Evolutionary conservation across 2,113 vertebrate genomes (phyloP).

Genomic region (Spea bombifrons): DNA sequence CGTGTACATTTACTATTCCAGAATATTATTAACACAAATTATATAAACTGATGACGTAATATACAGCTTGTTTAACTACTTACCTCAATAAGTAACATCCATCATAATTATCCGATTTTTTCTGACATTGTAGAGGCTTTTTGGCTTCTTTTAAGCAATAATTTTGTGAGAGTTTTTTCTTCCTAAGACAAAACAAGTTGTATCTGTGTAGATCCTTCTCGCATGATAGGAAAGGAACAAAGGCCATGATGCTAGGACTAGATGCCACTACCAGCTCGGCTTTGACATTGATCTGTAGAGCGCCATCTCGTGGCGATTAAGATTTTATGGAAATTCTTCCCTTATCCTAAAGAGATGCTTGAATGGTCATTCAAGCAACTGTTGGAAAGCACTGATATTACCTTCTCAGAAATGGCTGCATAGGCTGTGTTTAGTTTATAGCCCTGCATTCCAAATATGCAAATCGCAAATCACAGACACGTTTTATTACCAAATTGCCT

Average conservation of each 20-base stretch:
- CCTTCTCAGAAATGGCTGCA: conserved; percentile 79
- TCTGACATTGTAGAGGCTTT: not conserved
- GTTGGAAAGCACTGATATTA: conserved; percentile 63
- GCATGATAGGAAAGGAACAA: conserved; percentile 71
- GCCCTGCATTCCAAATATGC: conserved; percentile 77
- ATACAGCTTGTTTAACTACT: not conserved
- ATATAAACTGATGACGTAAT: not conserved
- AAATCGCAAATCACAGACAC: conserved; percentile 80
- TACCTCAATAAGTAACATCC: conserved; percentile 2
- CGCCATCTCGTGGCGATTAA: conserved; percentile 86
- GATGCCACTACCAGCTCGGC: conserved; percentile 70
- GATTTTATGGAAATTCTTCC: conserved; percentile 42
- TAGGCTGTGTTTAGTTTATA: conserved; percentile 85
- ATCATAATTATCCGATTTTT: conserved; percentile 9
- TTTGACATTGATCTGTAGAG: conserved; percentile 98
- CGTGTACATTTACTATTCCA: too few species aligned
- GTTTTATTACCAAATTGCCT: conserved; percentile 92
- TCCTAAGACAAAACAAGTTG: conserved; percentile 51
- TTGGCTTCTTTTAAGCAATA: not conserved
- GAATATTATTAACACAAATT: too few species aligned
- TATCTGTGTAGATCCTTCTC: conserved; percentile 66
- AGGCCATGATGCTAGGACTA: conserved; percentile 66
- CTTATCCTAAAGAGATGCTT: conserved; percentile 41
- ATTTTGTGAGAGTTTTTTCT: not conserved
- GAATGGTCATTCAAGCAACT: conserved; percentile 53